A percentile compares a stretch with the other conserved stretches of the same genome.
Evolutionary conservation across 2,797 vertebrate genomes (phyloP).

Genomic region (Syngnathus rostellatus): DNA sequence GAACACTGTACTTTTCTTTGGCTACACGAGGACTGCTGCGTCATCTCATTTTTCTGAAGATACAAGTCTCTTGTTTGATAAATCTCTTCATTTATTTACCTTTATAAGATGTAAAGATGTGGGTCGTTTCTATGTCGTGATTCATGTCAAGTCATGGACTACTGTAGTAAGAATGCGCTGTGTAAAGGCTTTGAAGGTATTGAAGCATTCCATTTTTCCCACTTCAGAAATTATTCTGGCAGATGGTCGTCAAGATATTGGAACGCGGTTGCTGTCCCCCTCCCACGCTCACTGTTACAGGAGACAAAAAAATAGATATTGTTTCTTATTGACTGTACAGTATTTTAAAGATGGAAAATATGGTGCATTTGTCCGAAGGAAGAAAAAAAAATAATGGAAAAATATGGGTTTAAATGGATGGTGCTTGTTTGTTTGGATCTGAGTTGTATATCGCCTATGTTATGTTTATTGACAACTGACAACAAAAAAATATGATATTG

Average conservation of each 20-base stretch:
- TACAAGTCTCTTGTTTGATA: conserved; percentile 36
- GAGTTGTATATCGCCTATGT: conserved; percentile 94
- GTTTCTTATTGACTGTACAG: conserved; percentile 80
- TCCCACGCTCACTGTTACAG: conserved; percentile 71
- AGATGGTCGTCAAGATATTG: conserved; percentile 60
- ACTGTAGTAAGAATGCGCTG: conserved; percentile 74
- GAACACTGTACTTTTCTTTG: conserved; percentile 67
- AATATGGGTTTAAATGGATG: conserved; percentile 81
- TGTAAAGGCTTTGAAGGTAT: conserved; percentile 62
- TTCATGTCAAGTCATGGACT: conserved; percentile 79
- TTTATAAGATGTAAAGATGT: conserved; percentile 63
- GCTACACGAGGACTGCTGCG: conserved; percentile 57
- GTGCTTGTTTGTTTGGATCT: conserved; percentile 84
- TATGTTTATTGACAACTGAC: conserved; percentile 85
- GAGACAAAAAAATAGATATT: conserved; percentile 64
- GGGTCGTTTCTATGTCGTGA: conserved; percentile 61
- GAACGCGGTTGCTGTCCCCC: conserved; percentile 60
- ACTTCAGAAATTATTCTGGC: conserved; percentile 57
- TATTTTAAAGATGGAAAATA: conserved; percentile 76
- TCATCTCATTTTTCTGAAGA: conserved; percentile 57
- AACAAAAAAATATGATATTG: conserved; percentile 69
- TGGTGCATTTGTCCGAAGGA: conserved; percentile 74
- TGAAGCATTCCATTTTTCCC: conserved; percentile 59
- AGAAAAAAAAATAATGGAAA: conserved; percentile 68
- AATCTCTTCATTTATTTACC: conserved; percentile 58